Evolutionary conservation across 2,797 vertebrate species (phyloP), one percentile per base, ranked within the genome.

Genomic region (Dallia pectoralis): DNA sequence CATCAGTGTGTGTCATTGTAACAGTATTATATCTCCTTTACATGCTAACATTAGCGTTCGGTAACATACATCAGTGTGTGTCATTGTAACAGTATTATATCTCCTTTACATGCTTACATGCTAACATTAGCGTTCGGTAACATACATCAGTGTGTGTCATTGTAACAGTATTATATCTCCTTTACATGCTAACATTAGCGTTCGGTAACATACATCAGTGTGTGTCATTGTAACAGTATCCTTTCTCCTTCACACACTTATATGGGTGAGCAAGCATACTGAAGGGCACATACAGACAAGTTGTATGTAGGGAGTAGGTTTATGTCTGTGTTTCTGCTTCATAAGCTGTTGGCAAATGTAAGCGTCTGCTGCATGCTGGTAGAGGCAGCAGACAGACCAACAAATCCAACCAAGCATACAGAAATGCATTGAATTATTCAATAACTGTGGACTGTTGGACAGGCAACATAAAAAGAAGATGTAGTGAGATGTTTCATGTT

Each of bases 371-470:
- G 84, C 75, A 81, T 75, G 83, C 81, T 86, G 83, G 79, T 56
- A 72, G 74, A 80, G 76, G 64, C 84, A 70, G 71, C 74, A 71
- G 70, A 80, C 63, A 74, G 8, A 56, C 71, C 25, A 74, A 74
- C 65, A 51, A 67, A 86, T 82, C 79, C 79, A 83, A 75, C 76
- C 81, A 90, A 66, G 84, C 83, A 18, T 70, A 78, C 56, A 32
- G 53, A 72, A 62, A 78, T 84, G 75, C 51, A 22, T 25, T 92
- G 79, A 93, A 93, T 93, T 86, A 91, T 93, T 90, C 85, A 93
- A 67, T 61, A 65, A 73, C 64, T 47, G 66, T 51, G 77, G 63
- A 71, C 19, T 18, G 25, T 18, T 33, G 59, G 32, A 74, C 40
- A 44, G 40, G 40, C 40, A 14, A 44, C 40, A 44, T 14, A 14